These are phyloP conservation scores for Phortica okadai DNA, from an alignment of 2,888 invertebrate genomes.

Conservation along the genomic window DNA sequence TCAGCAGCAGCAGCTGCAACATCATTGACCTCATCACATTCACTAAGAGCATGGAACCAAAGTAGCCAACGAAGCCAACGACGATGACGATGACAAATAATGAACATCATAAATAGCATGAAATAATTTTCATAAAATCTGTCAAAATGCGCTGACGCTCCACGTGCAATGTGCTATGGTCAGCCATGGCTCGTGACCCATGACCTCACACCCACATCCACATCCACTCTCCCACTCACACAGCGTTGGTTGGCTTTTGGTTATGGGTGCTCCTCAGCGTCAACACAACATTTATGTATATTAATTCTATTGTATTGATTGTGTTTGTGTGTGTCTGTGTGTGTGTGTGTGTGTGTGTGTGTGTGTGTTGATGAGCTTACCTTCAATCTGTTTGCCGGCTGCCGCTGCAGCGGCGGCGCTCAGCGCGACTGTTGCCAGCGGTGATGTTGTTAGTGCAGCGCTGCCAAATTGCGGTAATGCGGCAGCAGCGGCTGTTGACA, in stretches of 20 bases:
- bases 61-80: not conserved
- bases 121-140: slow-evolving; percentile 39
- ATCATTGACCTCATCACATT: not conserved
- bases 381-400: slow-evolving; percentile 95
- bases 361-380: slow-evolving; percentile 74
- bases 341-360: not conserved
- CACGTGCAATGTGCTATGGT: not conserved
- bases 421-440: slow-evolving; percentile 81
- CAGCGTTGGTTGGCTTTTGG: no score
- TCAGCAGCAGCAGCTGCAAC: not conserved
- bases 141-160: slow-evolving; percentile 25
- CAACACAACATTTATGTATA: no score
- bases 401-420: slow-evolving; percentile 87
- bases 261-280: no score
- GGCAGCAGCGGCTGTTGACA: slow-evolving; percentile 77
- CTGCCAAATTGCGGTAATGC: slow-evolving; percentile 80
- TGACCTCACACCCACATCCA: no score
- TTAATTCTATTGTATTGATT: no score
- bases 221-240: no score
- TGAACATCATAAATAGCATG: slow-evolving; percentile 31
- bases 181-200: not conserved
- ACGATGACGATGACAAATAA: not conserved
- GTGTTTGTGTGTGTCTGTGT: not conserved
- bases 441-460: slow-evolving; percentile 79
- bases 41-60: not conserved